A percentile compares a stretch with the other conserved stretches of the same genome.
phyloP scores from a whole-genome alignment of 2,888 invertebrate genomes.

The Phoronis australis region DNA sequence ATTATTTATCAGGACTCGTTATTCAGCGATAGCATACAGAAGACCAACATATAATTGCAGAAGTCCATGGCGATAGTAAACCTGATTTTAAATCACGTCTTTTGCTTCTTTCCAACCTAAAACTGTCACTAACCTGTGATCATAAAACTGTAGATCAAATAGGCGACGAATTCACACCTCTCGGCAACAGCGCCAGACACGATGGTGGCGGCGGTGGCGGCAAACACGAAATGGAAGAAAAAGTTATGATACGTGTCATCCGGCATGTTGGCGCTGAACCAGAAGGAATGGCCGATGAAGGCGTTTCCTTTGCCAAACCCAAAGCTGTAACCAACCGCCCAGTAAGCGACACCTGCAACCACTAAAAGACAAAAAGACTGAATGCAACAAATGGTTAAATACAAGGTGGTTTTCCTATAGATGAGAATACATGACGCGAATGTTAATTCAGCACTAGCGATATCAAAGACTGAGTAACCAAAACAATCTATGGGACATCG shows the following conservation, averaged over 20 bases:
- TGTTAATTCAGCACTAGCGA: no score
- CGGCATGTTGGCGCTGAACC: conserved; percentile 24
- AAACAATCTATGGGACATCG: no score
- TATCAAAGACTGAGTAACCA: no score
- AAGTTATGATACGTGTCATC: conserved; percentile 32
- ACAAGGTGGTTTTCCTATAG: no score
- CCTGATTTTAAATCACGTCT: no score
- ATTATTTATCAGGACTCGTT: no score
- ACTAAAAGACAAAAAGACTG: conserved; percentile 21
- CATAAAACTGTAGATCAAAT: conserved; percentile 56
- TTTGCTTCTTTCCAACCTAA: no score
- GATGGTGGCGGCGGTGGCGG: conserved; percentile 59
- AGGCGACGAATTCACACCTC: conserved; percentile 57
- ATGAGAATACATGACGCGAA: no score
- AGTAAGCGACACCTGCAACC: conserved; percentile 51
- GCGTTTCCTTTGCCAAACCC: conserved; percentile 52
- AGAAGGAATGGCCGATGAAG: conserved; percentile 52
- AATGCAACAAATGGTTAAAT: conserved; percentile 2
- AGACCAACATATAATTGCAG: no score
- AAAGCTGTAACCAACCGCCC: conserved; percentile 55
- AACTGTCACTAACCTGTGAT: conserved; percentile 57
- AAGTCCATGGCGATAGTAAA: no score
- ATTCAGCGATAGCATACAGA: no score
- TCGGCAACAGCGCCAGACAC: conserved; percentile 59
- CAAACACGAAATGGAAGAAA: conserved; percentile 60